A percentile compares a stretch with the other conserved stretches of the same genome.
phyloP scores from a whole-genome alignment of 1,140 invertebrate species.

The Apis florea region DNA sequence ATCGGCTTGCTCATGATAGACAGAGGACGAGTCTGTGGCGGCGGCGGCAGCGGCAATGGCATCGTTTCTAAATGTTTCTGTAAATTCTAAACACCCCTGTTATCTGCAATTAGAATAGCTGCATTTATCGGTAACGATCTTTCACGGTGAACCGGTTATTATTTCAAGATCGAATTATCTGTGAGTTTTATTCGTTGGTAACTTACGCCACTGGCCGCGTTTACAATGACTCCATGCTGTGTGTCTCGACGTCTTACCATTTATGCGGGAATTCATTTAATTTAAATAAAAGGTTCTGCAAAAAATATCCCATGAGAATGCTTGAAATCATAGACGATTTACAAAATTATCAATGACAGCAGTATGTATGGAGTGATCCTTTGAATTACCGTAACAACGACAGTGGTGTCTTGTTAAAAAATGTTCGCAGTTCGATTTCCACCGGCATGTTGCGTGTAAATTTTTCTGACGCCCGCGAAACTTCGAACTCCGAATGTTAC shows the following conservation, averaged over 20 bases:
- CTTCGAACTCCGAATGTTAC: slow-evolving; percentile 30
- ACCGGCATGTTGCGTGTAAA: slow-evolving; percentile 48
- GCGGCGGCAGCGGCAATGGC: slow-evolving; percentile 57
- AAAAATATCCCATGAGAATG: not conserved
- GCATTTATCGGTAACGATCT: slow-evolving; percentile 16
- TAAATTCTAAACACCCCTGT: slow-evolving; percentile 19
- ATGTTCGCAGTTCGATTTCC: slow-evolving; percentile 52
- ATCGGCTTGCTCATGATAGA: slow-evolving; percentile 66
- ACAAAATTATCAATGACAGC: not conserved
- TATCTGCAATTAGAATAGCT: slow-evolving; percentile 18
- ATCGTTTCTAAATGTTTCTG: slow-evolving; percentile 56
- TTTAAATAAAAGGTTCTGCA: slow-evolving; percentile 52
- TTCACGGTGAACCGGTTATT: slow-evolving; percentile 23
- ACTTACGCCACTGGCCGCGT: slow-evolving; percentile 68
- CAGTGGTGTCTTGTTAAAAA: slow-evolving; percentile 52
- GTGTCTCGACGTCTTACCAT: slow-evolving; percentile 34
- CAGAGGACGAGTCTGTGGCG: slow-evolving; percentile 51
- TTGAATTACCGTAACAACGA: slow-evolving; percentile 25
- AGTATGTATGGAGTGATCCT: slow-evolving; percentile 15
- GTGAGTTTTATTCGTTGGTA: slow-evolving; percentile 57
- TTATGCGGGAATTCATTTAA: slow-evolving; percentile 65
- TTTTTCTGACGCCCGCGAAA: slow-evolving; percentile 53
- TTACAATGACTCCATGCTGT: slow-evolving; percentile 64
- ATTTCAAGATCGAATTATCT: slow-evolving; percentile 37
- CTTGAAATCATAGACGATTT: not conserved